These are phyloP conservation scores for Syritta pipiens DNA, from an alignment of 2,888 invertebrate genomes.

Conservation along the genomic window DNA sequence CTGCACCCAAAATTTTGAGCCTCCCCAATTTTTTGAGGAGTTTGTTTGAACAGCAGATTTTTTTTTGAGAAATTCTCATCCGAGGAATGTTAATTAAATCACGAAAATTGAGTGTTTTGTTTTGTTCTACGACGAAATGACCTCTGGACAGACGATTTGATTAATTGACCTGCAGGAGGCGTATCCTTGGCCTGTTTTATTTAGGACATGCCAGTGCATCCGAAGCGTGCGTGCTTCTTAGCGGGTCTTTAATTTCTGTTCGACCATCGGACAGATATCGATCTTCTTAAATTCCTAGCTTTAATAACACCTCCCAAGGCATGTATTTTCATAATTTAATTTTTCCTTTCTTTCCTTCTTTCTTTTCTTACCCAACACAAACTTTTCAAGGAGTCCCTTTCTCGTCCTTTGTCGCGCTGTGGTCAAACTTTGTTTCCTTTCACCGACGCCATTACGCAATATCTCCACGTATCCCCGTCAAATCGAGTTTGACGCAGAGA, in stretches of 20 bases:
- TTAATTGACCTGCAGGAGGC: slow-evolving; percentile 13
- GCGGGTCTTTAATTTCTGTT: too few relatives aligned
- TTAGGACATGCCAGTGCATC: too few relatives aligned
- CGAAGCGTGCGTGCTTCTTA: too few relatives aligned
- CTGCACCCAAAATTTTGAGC: slow-evolving; percentile 57
- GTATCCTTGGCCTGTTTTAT: too few relatives aligned
- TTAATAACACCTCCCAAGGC: too few relatives aligned
- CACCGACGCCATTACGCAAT: not conserved
- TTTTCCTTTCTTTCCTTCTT: too few relatives aligned
- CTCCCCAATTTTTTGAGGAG: too few relatives aligned
- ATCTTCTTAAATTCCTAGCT: too few relatives aligned
- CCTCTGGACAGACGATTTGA: slow-evolving; percentile 38
- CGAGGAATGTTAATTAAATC: slow-evolving; percentile 61
- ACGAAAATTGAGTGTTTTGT: slow-evolving; percentile 34
- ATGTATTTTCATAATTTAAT: too few relatives aligned
- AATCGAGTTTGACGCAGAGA: not conserved
- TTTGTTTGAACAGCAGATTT: not conserved
- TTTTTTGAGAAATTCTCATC: slow-evolving; percentile 18
- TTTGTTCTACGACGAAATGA: slow-evolving; percentile 34
- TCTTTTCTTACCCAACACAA: too few relatives aligned
- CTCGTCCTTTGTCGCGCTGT: not conserved
- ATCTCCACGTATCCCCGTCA: not conserved
- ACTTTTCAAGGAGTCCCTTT: not conserved
- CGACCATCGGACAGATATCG: too few relatives aligned
- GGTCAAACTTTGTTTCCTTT: slow-evolving; percentile 6